These are phyloP conservation scores for Crotalus viridis DNA, from an alignment of 2,113 vertebrate species.

Conservation along the genomic window DNA sequence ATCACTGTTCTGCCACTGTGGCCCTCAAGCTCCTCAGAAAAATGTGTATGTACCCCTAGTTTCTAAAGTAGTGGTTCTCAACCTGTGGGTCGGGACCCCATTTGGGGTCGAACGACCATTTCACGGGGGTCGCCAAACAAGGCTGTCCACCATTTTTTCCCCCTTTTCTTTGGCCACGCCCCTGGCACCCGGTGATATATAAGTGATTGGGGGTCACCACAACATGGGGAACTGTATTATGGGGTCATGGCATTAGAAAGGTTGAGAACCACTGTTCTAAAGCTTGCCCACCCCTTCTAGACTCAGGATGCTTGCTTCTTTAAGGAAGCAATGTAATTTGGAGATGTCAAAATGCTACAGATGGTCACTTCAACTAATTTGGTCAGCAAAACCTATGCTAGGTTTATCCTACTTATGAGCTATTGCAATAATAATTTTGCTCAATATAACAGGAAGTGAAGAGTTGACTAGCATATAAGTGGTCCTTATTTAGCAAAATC, in stretches of 20 bases:
- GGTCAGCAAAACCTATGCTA: not conserved
- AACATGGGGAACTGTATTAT: too few species aligned
- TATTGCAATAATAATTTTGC: not conserved
- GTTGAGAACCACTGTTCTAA: not conserved
- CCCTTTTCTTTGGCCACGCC: too few species aligned
- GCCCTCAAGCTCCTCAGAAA: not conserved
- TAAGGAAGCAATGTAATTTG: not conserved
- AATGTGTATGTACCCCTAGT: not conserved
- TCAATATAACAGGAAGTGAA: not conserved
- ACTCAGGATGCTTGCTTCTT: not conserved
- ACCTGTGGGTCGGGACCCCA: too few species aligned
- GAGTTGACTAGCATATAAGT: not conserved
- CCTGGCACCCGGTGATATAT: too few species aligned
- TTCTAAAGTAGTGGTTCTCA: not conserved
- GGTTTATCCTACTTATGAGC: not conserved
- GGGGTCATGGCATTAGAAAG: too few species aligned
- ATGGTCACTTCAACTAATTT: not conserved
- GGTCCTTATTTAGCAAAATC: not conserved
- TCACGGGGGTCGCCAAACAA: too few species aligned
- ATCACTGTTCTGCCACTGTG: not conserved
- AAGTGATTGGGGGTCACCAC: too few species aligned
- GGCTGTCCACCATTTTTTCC: too few species aligned
- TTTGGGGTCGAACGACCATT: too few species aligned
- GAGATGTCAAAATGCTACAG: not conserved
- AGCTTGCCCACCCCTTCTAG: not conserved